Percentiles rank a stretch among this genome's conserved stretches.
phyloP scores from a whole-genome alignment of 2,888 invertebrate species.

The Amphimallon solstitiale region DNA sequence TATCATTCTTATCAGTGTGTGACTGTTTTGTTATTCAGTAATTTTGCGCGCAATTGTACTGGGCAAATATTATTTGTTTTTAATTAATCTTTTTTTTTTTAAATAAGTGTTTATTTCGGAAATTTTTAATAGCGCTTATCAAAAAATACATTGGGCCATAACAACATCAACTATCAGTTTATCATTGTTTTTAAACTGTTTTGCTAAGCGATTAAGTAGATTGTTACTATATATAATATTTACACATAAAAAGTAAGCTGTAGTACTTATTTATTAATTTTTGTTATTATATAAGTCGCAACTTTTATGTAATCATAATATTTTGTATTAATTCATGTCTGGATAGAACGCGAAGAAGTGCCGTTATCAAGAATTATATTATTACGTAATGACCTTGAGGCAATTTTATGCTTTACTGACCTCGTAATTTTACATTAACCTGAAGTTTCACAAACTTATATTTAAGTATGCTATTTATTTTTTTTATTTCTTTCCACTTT shows the following conservation, averaged over 20 bases:
- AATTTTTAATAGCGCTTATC: slow-evolving; percentile 15
- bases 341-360: background rate
- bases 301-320: too few relatives aligned
- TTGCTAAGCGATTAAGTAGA: background rate
- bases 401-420: slow-evolving; percentile 18
- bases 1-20: background rate
- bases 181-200: slow-evolving; percentile 20
- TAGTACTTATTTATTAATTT: background rate
- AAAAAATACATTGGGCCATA: background rate
- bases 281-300: slow-evolving; percentile 5
- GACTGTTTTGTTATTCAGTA: background rate
- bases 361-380: slow-evolving; percentile 29
- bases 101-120: slow-evolving; percentile 13
- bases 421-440: background rate
- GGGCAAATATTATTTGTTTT: background rate
- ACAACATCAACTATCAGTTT: slow-evolving; percentile 15
- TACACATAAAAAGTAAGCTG: background rate
- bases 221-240: slow-evolving; percentile 1
- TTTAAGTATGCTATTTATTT: too few relatives aligned
- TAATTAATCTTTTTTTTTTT: slow-evolving; percentile 21
- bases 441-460: background rate
- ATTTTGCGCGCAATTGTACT: slow-evolving; percentile 10
- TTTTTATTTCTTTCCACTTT: too few relatives aligned
- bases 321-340: background rate
- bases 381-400: slow-evolving; percentile 29